Evolutionary conservation across 53 echinoderm and acorn worm species (phyloP), one percentile per base, ranked within the genome.

Genomic region (Crossaster papposus): DNA sequence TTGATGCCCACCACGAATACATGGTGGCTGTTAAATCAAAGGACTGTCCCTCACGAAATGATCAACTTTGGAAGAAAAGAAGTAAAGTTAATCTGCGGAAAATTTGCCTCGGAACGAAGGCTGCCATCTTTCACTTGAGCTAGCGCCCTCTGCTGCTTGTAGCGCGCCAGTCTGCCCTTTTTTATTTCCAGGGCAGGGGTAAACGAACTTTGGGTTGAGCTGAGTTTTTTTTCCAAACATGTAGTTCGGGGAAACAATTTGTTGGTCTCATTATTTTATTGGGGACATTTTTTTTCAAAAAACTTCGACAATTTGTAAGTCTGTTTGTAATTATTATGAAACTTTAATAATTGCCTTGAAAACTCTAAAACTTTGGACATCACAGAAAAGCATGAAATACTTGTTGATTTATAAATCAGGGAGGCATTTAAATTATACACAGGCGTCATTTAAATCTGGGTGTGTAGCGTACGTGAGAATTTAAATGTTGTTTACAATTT

Each of bases 1-100:
- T 78, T 4, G 98, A 98, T 26, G 98, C 98, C 98, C 98, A 98
- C 73, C 93, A 94, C 30, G 98, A 98, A 93, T 96, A 98, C 98
- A 98, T 98, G 58, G 77, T 86, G 62, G 77, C 36, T 9, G 36
- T 77, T 51, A 0, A 26, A 52, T 68, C 50, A 17, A 4, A 15
- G 18, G 44, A n/a, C 68, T 70, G 18, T 37, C 8, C 30, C 28
- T 65, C 4, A 12, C 68, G 30, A 65, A 65, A 83, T 70, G 12
- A n/a, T 68, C 29, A 18, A 15, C 14, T 51, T 17, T 1, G 18
- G 28, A n/a, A 9, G 13, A 17, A 6, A 26, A 29, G 65, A 68
- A 70, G 24, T 24, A 30, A 23, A 38, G 37, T 44, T n/a, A n/a
- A n/a, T n/a, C n/a, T n/a, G n/a, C n/a, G 36, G n/a, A 12, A 83